A percentile compares a stretch with the other conserved stretches of the same genome.
Evolutionary conservation across 2,888 invertebrate species (phyloP).

Genomic region (Drosophila barbarae): DNA sequence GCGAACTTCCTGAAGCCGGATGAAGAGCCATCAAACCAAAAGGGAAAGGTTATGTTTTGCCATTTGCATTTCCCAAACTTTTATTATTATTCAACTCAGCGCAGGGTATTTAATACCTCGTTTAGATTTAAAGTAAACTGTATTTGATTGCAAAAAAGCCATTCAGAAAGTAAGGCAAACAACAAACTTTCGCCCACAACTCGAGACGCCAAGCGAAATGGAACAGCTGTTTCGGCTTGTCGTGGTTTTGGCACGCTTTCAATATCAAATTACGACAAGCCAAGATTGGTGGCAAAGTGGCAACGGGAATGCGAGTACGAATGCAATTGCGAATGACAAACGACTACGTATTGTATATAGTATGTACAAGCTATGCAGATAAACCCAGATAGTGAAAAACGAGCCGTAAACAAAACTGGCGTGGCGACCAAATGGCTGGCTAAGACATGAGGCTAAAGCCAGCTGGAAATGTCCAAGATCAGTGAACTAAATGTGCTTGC

Average conservation of each 20-base stretch:
- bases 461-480: background rate
- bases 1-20: conserved; percentile 56
- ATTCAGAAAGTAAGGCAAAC: conserved; percentile 37
- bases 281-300: conserved; percentile 48
- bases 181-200: conserved; percentile 65
- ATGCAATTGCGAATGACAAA: conserved; percentile 50
- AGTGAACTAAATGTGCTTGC: background rate
- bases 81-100: background rate
- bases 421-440: conserved; percentile 29
- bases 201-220: conserved; percentile 65
- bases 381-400: conserved; percentile 30
- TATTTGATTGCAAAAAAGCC: conserved; percentile 11
- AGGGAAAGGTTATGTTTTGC: background rate
- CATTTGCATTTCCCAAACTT: background rate
- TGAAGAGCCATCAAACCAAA: background rate
- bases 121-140: conserved; percentile 10
- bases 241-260: conserved; percentile 66
- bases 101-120: conserved; percentile 28
- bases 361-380: conserved; percentile 37
- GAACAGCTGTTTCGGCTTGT: conserved; percentile 60
- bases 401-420: conserved; percentile 37
- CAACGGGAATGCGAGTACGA: conserved; percentile 25
- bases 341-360: conserved; percentile 13
- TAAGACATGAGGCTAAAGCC: background rate
- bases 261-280: conserved; percentile 65